Percentiles rank a stretch among this genome's conserved stretches.
These are phyloP conservation scores for Operophtera brumata DNA, from an alignment of 2,888 invertebrate species.

Conservation along the genomic window DNA sequence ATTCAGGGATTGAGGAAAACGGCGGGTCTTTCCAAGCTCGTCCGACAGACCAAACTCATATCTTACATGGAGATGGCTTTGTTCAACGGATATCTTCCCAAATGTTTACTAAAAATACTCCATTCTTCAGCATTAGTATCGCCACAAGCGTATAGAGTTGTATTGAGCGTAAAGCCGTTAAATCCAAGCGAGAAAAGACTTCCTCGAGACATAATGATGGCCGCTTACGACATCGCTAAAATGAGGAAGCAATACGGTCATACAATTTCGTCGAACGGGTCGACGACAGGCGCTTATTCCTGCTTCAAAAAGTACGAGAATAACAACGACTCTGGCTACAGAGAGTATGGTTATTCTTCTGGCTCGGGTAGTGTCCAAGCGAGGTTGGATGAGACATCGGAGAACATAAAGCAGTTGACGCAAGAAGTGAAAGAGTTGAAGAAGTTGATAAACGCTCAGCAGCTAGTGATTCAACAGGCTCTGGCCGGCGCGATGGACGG, in stretches of 20 bases:
- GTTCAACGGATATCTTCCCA: constrained; percentile 89
- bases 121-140: constrained; percentile 90
- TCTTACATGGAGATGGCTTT: constrained; percentile 91
- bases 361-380: constrained; percentile 82
- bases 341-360: constrained; percentile 78
- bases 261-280: constrained; percentile 84
- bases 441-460: constrained; percentile 75
- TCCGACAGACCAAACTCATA: constrained; percentile 92
- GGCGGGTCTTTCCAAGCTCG: constrained; percentile 90
- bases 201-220: constrained; percentile 88
- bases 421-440: constrained; percentile 86
- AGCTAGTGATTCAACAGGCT: constrained; percentile 75
- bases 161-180: constrained; percentile 89
- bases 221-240: constrained; percentile 89
- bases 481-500: constrained; percentile 70
- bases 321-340: constrained; percentile 75
- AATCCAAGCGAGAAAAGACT: constrained; percentile 91
- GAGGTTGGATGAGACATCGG: constrained; percentile 84
- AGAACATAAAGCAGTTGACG: constrained; percentile 83
- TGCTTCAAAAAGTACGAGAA: constrained; percentile 85
- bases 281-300: constrained; percentile 82
- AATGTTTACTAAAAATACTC: constrained; percentile 86
- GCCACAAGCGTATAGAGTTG: constrained; percentile 90
- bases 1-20: constrained; percentile 93
- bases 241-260: constrained; percentile 86